These are phyloP conservation scores for Mus caroli DNA, from an alignment of 2,797 vertebrate genomes.

Conservation along the genomic window DNA sequence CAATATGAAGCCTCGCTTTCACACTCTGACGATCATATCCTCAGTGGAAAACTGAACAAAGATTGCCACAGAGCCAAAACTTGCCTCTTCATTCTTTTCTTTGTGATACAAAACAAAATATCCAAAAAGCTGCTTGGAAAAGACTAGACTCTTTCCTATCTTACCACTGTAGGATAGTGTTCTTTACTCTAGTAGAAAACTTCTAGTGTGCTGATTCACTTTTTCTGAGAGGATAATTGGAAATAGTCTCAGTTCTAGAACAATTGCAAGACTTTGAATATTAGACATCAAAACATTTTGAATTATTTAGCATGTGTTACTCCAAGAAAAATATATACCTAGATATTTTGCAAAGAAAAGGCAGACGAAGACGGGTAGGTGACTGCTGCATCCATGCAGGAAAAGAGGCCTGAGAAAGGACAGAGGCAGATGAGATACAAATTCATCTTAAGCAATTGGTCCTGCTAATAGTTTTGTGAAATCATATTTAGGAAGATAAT, in stretches of 20 bases:
- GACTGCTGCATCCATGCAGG: neutral
- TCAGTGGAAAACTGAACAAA: constrained; percentile 12
- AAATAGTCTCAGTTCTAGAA: neutral
- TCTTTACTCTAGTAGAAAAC: neutral
- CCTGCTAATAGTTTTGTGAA: neutral
- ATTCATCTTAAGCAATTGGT: neutral
- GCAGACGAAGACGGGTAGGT: neutral
- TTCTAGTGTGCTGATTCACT: neutral
- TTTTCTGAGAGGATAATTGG: neutral
- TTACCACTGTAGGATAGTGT: neutral
- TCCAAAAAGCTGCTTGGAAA: neutral
- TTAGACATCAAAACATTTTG: neutral
- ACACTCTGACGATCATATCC: neutral
- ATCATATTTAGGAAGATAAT: neutral
- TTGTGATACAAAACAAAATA: neutral
- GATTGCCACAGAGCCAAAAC: neutral
- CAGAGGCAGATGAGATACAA: neutral
- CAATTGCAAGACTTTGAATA: neutral
- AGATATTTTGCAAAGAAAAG: neutral
- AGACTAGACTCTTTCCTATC: rapidly evolving
- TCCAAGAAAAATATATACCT: neutral
- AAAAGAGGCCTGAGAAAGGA: neutral
- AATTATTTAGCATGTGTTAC: neutral
- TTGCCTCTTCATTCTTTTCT: neutral
- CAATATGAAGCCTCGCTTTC: neutral